Evolutionary conservation across 2,888 invertebrate species (phyloP), one percentile per base, ranked within the genome.

Genomic region (Oxytorus armatus): DNA sequence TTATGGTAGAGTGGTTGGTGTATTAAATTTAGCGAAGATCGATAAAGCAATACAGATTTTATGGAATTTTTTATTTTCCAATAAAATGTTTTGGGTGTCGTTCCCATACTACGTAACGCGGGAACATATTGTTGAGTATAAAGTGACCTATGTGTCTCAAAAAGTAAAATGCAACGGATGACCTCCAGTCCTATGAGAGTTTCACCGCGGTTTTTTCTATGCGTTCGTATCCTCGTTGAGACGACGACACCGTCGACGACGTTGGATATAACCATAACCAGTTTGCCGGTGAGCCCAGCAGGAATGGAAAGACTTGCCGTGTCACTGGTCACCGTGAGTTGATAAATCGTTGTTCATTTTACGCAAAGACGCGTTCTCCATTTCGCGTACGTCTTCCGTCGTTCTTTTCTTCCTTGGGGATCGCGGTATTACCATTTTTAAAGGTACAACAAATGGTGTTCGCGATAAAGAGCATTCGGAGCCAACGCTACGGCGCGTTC

Each of bases 361-460:
- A 44, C 69, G 61, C 42, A 61, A 63, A 65, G 29, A 36, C 36
- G 51, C 47, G 36, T 51, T 75, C 36, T 44, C 68, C 51, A 57
- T 23, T 18, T 39, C 25, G 44, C 10, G 16, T 59, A 25, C 70
- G 82, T 82, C 69, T 44, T 53, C 39, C 29, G 14, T 65, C 65
- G 33, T 59, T n/a, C 25, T 51, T 68, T 23, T 73, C 16, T 63
- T 69, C 11, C 79, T 78, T 44, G 63, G n/a, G 59, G 59, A 59
- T 59, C 74, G 23, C 68, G 77, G 81, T 83, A 85, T 87, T 87
- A 85, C 85, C 87, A 87, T 89, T 89, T 87, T 88, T 88, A 86
- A 88, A 87, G 83, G 85, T 84, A 85, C 88, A 89, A 89, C 87
- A 88, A 88, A 89, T 89, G 89, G 86, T 86, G 83, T 82, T 39